Base-by-base conservation (phyloP, 2,797 vertebrate genomes). In the Trematomus bernacchii region DNA sequence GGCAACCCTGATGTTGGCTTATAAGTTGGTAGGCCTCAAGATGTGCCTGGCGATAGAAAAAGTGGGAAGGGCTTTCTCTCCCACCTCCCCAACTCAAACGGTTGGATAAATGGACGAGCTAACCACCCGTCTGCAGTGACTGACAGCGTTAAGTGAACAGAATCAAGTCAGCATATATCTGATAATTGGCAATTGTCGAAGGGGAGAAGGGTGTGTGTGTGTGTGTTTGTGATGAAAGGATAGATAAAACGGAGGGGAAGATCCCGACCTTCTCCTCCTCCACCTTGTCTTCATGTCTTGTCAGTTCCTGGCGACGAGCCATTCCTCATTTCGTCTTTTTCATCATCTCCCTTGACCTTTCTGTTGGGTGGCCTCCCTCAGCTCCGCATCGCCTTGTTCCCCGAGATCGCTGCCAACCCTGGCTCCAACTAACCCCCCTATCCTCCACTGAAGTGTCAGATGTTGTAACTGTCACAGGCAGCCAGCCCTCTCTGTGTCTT, bases 111-210 rank as follows among this genome's bases (percentile, higher is more conserved):
- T 76, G 62, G 71, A 19, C 71, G 61, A n/a, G 66, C 78, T 80
- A 81, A 73, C 60, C 64, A 57, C 30, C 66, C 19, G 73, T 88
- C 79, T 67, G 54, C 50, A 30, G 44, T 79, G 83, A 89, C 75
- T 83, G 88, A 87, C 84, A 82, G 82, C 46, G 79, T 87, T 69
- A 71, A 85, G 81, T 76, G 81, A 66, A 80, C 70, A 61, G 23
- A 52, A 76, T 61, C 70, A 30, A 76, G 74, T 90, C 85, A 90
- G 86, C 86, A 87, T 71, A 87, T 71, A 83, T 90, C 85, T 89
- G 69, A 80, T 90, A 90, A 91, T 87, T 89, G 88, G 66, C 79
- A 76, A 75, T 82, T 83, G 66, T 79, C 13, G 23, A 84, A 80
- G 65, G 61, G n/a, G 59, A 61, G 51, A 21, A 16, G 40, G 43